Conservation (phyloP, 2,888 invertebrate genomes). For the Amphiduros pacificus region DNA sequence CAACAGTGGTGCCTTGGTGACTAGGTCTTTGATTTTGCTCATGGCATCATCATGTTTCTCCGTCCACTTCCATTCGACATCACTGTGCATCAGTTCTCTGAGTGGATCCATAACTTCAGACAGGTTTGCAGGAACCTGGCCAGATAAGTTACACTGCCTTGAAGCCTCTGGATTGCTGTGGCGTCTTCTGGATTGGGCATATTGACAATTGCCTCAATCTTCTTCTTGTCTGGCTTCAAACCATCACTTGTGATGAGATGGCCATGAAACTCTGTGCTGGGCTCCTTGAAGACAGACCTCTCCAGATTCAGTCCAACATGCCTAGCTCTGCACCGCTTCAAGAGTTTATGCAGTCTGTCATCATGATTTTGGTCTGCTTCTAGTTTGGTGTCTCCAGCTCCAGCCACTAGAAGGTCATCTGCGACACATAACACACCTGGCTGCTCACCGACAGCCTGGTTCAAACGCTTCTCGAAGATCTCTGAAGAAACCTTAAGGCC, state of each 20-base stretch:
- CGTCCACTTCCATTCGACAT: slow-evolving; percentile 26
- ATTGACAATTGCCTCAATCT: slow-evolving; percentile 27
- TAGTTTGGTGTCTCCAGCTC: no score
- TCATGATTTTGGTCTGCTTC: slow-evolving; percentile 1
- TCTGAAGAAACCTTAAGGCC: no score
- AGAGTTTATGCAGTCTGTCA: neutral
- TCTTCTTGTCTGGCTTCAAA: slow-evolving; percentile 26
- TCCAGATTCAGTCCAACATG: slow-evolving; percentile 6
- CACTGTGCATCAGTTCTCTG: slow-evolving; percentile 18
- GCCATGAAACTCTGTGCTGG: slow-evolving; percentile 2
- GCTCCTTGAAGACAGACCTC: slow-evolving; percentile 12
- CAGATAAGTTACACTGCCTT: slow-evolving; percentile 28
- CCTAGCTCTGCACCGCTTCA: neutral
- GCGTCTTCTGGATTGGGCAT: slow-evolving; percentile 33
- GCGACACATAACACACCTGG: no score
- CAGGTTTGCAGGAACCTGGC: slow-evolving; percentile 21
- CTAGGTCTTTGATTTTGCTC: slow-evolving; percentile 5
- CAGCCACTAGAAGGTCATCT: no score
- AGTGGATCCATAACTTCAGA: slow-evolving; percentile 19
- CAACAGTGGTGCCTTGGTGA: slow-evolving; percentile 12
- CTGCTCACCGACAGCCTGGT: no score
- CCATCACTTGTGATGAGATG: slow-evolving; percentile 1
- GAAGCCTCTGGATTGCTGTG: slow-evolving; percentile 26
- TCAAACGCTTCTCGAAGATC: no score
- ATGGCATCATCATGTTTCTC: slow-evolving; percentile 19